Evolutionary conservation across 37 sponge, comb jelly and placozoan genomes (phyloP).

Genomic region (Petrosia ficiformis): DNA sequence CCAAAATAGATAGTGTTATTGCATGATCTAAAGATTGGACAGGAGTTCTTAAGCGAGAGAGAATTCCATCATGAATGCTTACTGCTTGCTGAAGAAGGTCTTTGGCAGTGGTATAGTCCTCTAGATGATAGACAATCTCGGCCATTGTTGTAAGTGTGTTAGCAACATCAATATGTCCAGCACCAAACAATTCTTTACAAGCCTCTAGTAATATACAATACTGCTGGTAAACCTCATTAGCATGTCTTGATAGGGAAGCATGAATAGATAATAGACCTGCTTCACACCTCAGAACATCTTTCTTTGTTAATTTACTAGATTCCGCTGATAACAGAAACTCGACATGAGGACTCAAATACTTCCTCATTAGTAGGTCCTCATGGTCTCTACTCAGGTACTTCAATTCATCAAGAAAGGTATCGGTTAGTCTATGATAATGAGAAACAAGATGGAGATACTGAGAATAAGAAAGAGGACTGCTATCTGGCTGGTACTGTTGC

Average conservation of each 20-base stretch:
- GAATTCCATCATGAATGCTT: constrained; percentile 17
- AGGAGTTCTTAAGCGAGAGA: background rate
- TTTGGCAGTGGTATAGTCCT: constrained; percentile 32
- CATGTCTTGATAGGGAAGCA: background rate
- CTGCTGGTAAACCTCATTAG: background rate
- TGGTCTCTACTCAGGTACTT: constrained; percentile 19
- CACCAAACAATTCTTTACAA: constrained; percentile 18
- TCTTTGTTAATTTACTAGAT: constrained; percentile 2
- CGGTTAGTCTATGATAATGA: constrained; percentile 48
- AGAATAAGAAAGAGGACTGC: constrained; percentile 3
- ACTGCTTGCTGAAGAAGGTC: constrained; percentile 33
- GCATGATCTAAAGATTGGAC: constrained; percentile 18
- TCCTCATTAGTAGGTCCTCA: background rate
- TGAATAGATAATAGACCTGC: constrained; percentile 14
- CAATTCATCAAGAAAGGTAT: constrained; percentile 10
- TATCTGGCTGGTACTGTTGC: constrained; percentile 14
- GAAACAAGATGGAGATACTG: constrained; percentile 54
- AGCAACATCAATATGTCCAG: constrained; percentile 30
- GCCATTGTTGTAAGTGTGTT: constrained; percentile 46
- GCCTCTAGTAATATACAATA: constrained; percentile 6
- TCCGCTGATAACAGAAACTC: background rate
- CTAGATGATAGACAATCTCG: constrained; percentile 16
- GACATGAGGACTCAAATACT: constrained; percentile 45
- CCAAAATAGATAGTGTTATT: constrained; percentile 46
- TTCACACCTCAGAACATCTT: constrained; percentile 11